phyloP scores from a whole-genome alignment of 2,797 vertebrate genomes.

The Chelon labrosus region DNA sequence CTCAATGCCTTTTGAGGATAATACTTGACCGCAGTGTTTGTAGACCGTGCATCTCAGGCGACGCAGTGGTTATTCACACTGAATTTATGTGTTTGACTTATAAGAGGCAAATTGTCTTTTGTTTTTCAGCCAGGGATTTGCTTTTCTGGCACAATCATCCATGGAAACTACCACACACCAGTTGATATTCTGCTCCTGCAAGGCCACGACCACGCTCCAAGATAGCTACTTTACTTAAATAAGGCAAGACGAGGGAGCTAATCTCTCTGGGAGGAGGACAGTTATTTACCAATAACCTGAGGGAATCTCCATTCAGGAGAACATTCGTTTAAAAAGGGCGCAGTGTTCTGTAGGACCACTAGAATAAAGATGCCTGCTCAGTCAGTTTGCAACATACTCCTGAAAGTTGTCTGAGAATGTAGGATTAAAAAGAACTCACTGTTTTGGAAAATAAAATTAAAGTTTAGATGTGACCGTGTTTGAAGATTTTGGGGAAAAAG shows the following conservation, averaged over 20 bases:
- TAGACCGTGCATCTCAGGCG: slow-evolving; percentile 34
- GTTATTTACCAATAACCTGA: slow-evolving; percentile 72
- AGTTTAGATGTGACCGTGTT: no score
- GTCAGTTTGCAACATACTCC: slow-evolving; percentile 28
- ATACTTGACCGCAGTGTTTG: slow-evolving; percentile 42
- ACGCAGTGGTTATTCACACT: slow-evolving; percentile 39
- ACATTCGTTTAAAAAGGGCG: slow-evolving; percentile 63
- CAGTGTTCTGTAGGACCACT: slow-evolving; percentile 16
- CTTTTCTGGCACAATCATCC: slow-evolving; percentile 25
- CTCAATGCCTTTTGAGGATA: slow-evolving; percentile 17
- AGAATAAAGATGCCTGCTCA: slow-evolving; percentile 30
- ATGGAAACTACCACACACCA: slow-evolving; percentile 19
- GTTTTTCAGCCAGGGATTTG: slow-evolving; percentile 9
- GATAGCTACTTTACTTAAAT: slow-evolving; percentile 56
- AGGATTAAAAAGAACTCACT: slow-evolving; percentile 11
- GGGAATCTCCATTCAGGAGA: slow-evolving; percentile 69
- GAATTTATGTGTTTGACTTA: slow-evolving; percentile 19
- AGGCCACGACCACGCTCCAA: slow-evolving; percentile 57
- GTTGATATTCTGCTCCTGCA: slow-evolving; percentile 48
- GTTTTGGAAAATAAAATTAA: slow-evolving; percentile 3
- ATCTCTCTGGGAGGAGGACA: slow-evolving; percentile 46
- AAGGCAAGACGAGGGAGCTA: slow-evolving; percentile 75
- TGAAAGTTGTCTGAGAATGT: slow-evolving; percentile 11
- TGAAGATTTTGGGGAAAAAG: slow-evolving; percentile 7
- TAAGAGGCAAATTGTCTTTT: background rate